These are phyloP conservation scores for Drosophila ezoana DNA, from an alignment of 2,888 invertebrate species.

Conservation along the genomic window DNA sequence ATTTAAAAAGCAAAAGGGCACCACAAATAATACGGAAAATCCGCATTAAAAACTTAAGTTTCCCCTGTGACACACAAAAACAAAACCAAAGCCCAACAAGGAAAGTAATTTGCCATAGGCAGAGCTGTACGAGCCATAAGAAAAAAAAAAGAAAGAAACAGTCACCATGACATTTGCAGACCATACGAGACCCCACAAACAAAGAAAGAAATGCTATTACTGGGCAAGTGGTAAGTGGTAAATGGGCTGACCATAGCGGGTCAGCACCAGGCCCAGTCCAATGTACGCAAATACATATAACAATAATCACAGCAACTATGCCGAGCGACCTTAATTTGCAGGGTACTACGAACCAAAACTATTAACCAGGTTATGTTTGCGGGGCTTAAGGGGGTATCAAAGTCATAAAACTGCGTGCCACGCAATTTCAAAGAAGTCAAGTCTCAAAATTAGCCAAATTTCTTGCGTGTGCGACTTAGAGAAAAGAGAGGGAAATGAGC, in stretches of 20 bases:
- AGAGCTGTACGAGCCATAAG: constrained; percentile 10
- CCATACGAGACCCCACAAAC: constrained; percentile 46
- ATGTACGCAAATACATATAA: constrained; percentile 19
- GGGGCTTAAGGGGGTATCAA: neutral
- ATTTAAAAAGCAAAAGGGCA: constrained; percentile 53
- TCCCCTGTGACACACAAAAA: constrained; percentile 69
- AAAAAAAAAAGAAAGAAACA: constrained; percentile 31
- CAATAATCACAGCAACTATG: constrained; percentile 72
- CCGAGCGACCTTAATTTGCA: constrained; percentile 69
- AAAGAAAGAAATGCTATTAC: constrained; percentile 72
- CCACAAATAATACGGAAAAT: constrained; percentile 60
- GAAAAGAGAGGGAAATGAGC: constrained; percentile 65
- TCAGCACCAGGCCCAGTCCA: constrained; percentile 31
- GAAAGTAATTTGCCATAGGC: constrained; percentile 70
- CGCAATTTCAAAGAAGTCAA: constrained; percentile 31
- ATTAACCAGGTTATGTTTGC: constrained; percentile 42
- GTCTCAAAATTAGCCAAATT: constrained; percentile 22
- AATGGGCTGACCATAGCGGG: constrained; percentile 44
- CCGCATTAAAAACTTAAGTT: constrained; percentile 75
- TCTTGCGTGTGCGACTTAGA: constrained; percentile 6
- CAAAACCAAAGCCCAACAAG: constrained; percentile 53
- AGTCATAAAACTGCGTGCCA: constrained; percentile 38
- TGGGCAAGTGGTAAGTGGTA: constrained; percentile 43
- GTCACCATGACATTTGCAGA: constrained; percentile 72
- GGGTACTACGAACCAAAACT: constrained; percentile 40